phyloP scores from a whole-genome alignment of 2,113 vertebrate species.

The Pomatorhinus ruficollis region DNA sequence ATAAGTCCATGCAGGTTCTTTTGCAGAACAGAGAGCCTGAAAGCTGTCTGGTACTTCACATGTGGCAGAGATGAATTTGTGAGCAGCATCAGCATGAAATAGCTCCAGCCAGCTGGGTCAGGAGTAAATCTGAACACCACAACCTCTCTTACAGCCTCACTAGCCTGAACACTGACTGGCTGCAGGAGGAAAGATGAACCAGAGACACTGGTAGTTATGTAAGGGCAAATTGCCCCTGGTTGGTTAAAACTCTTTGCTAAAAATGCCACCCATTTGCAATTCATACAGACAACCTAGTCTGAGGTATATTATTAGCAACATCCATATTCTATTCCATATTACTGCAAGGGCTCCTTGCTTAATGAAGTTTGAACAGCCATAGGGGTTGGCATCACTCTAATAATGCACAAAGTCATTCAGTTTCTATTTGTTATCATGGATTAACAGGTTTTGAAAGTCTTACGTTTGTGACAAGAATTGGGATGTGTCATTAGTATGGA shows the following conservation, averaged over 20 bases:
- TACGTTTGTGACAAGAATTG: not conserved
- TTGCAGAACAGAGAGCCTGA: not conserved
- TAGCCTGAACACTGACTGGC: not conserved
- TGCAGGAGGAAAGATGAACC: not conserved
- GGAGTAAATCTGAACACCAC: not conserved
- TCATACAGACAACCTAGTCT: not conserved
- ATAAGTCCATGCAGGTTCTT: not conserved
- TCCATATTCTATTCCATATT: not conserved
- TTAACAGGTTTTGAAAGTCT: not conserved
- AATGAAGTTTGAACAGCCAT: rapidly evolving
- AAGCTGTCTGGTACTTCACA: not conserved
- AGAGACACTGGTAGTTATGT: not conserved
- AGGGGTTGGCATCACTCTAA: not conserved
- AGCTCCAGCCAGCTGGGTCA: not conserved
- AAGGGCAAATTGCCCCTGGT: not conserved
- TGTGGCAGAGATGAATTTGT: not conserved
- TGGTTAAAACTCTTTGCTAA: not conserved
- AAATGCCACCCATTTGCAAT: not conserved
- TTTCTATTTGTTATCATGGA: not conserved
- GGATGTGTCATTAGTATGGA: not conserved
- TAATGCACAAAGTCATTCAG: not conserved
- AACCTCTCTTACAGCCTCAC: not conserved
- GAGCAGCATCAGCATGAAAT: not conserved
- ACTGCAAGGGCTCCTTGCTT: not conserved
- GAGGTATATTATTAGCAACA: not conserved